Base-by-base conservation (phyloP, 2,888 invertebrate species). In the Noctua comes region DNA sequence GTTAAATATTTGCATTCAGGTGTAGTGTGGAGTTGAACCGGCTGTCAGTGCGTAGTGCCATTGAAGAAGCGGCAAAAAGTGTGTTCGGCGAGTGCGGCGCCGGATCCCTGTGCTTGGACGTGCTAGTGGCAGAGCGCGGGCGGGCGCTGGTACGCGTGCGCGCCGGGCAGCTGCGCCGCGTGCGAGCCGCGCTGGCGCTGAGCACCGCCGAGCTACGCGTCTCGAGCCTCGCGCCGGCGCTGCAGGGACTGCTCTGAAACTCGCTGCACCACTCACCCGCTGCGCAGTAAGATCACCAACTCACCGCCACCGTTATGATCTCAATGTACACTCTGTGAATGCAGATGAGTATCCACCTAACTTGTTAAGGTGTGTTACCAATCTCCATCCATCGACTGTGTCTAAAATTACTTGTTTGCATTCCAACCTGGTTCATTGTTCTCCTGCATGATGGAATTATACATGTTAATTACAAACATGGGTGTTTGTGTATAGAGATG, bases 71-170 rank as follows among this genome's bases (percentile, higher is more conserved):
- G 43, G 73, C 71, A 5, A 68, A 86, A 40, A 77, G 72, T 11
- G 74, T 83, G 54, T 86, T 85, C 66, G 86, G 84, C 43, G 80
- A 77, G 88, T 82, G 78, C 66, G 86, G 86, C 77, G 85, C 87
- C 75, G 86, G 54, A 72, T 64, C 68, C 1, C 27, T 91, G 80
- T 84, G 76, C 4, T 90, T 86, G 13, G 83, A 86, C 86, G 72
- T 82, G 65, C 46, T 76, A 68, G 24, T 21, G 13, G 74, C 40
- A n/a, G 51, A 36, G 13, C 21, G n/a, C 27, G 68, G 76, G 16
- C 76, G 68, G 24, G 82, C 75, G 21, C 62, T 88, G 62, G 21
- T 88, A 27, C 86, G 88, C 2, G 88, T 88, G 48, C 79, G 46
- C 11, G 85, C 57, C 3, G 13, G 18, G 0, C 68, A 81, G 68